A percentile compares a stretch with the other conserved stretches of the same genome.
Evolutionary conservation across 2,888 invertebrate species (phyloP).

Genomic region (Cloeon dipterum): DNA sequence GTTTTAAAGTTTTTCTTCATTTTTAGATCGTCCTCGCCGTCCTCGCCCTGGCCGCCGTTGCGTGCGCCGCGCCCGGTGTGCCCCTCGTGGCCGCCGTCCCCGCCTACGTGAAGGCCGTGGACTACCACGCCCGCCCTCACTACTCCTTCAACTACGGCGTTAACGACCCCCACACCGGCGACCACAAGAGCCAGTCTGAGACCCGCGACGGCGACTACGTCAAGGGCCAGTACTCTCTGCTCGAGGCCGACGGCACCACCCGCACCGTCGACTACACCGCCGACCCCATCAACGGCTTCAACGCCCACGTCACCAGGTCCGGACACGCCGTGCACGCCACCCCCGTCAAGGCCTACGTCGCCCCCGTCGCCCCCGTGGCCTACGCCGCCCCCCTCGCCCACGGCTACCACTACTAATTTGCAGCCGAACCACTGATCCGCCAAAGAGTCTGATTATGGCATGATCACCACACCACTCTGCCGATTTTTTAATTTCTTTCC

Average conservation of each 20-base stretch:
- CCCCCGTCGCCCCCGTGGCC: neutral
- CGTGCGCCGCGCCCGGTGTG: neutral
- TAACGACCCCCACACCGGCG: slow-evolving; percentile 1
- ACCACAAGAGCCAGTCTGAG: slow-evolving; percentile 1
- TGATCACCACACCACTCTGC: too few species aligned
- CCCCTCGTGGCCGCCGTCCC: neutral
- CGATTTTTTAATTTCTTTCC: too few species aligned
- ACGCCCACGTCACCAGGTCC: neutral
- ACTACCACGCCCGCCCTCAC: neutral
- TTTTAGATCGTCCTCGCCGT: neutral
- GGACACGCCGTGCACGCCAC: slow-evolving; percentile 1
- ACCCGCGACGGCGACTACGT: neutral
- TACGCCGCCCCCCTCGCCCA: neutral
- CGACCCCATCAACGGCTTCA: slow-evolving; percentile 1
- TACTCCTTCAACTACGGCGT: slow-evolving; percentile 1
- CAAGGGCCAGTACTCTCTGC: slow-evolving; percentile 1
- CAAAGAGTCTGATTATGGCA: too few species aligned
- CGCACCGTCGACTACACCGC: slow-evolving; percentile 1
- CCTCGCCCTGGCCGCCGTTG: neutral
- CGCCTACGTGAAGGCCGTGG: neutral
- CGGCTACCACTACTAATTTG: neutral
- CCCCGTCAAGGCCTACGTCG: too few species aligned
- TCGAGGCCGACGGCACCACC: neutral
- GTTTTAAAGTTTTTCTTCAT: neutral
- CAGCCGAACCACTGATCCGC: too few species aligned